These are phyloP conservation scores for Conus canariensis DNA, from an alignment of 2,888 invertebrate species.

Conservation along the genomic window DNA sequence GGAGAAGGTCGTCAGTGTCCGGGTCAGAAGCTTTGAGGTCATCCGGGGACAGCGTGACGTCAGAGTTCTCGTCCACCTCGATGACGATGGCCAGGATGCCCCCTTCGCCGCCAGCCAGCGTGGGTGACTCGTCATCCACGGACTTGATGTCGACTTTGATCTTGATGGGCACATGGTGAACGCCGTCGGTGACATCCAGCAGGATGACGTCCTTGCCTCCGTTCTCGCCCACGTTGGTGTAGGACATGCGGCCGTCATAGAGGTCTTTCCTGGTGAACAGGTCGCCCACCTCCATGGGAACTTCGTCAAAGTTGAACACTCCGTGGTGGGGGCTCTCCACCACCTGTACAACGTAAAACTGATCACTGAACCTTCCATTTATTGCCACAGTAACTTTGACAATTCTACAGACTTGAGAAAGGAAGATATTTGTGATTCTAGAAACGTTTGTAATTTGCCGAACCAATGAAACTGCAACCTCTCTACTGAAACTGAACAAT, in stretches of 20 bases:
- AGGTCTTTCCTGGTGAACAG: conserved; percentile 72
- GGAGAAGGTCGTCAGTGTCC: conserved; percentile 69
- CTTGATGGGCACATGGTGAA: conserved; percentile 74
- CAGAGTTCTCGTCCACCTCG: conserved; percentile 69
- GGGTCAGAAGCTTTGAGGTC: conserved; percentile 69
- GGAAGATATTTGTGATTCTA: not conserved
- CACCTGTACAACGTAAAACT: conserved; percentile 47
- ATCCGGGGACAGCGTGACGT: conserved; percentile 61
- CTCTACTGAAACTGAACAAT: no score
- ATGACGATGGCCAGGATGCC: conserved; percentile 64
- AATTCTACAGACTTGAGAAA: not conserved
- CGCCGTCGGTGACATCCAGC: conserved; percentile 76
- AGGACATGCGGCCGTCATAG: conserved; percentile 66
- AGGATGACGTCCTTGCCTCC: conserved; percentile 69
- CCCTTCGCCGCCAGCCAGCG: conserved; percentile 58
- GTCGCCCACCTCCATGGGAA: conserved; percentile 65
- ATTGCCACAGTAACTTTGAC: not conserved
- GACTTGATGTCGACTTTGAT: conserved; percentile 70
- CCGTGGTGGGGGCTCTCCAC: conserved; percentile 71
- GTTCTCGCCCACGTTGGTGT: conserved; percentile 72
- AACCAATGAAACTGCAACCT: no score
- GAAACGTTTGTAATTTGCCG: not conserved
- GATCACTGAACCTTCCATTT: no score
- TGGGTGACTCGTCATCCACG: conserved; percentile 73
- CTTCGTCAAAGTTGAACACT: conserved; percentile 63